phyloP scores from a whole-genome alignment of 2,888 invertebrate species.

The Eucriotettix oculatus region DNA sequence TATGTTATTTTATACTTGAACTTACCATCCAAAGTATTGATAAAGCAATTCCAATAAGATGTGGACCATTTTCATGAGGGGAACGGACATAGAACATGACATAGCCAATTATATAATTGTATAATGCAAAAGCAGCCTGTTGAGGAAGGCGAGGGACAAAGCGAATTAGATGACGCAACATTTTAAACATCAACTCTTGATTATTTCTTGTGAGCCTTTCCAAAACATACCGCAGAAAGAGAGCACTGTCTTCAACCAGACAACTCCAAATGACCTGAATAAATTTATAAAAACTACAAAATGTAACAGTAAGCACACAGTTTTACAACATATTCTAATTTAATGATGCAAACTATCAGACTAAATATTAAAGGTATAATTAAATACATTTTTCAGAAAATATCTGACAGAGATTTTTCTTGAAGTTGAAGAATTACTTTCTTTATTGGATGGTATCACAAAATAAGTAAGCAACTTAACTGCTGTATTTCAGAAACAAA shows the following conservation, averaged over 20 bases:
- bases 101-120: conserved; percentile 98
- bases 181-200: conserved; percentile 87
- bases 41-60: conserved; percentile 84
- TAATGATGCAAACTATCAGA: neutral
- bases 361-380: no score
- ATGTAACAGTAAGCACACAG: conserved; percentile 1
- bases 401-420: no score
- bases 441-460: no score
- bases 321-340: neutral
- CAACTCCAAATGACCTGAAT: conserved; percentile 88
- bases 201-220: conserved; percentile 88
- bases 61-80: conserved; percentile 89
- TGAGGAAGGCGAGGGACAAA: conserved; percentile 87
- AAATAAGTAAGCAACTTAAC: no score
- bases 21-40: conserved; percentile 91
- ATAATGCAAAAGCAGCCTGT: conserved; percentile 93
- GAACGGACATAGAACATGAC: conserved; percentile 98
- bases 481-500: no score
- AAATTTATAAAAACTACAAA: no score
- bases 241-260: conserved; percentile 90
- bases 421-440: no score
- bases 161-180: conserved; percentile 76
- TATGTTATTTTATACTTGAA: conserved; percentile 3
- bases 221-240: conserved; percentile 88
- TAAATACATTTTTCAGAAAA: no score